phyloP scores from a whole-genome alignment of 2,113 vertebrate species.

The Athene cunicularia region DNA sequence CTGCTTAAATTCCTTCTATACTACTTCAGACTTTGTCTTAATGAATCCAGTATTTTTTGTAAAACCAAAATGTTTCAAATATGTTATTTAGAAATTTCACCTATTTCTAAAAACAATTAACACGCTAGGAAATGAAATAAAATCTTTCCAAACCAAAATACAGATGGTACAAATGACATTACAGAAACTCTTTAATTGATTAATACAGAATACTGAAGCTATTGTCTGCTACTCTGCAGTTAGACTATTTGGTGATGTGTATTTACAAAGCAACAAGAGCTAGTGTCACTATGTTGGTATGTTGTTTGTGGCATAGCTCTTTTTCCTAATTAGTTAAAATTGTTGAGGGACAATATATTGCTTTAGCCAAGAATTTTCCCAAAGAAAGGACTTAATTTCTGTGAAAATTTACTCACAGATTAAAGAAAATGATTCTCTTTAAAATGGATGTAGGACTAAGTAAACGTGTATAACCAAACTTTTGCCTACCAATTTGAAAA shows the following conservation, averaged over 20 bases:
- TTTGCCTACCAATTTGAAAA: neutral
- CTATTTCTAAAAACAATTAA: conserved; percentile 58
- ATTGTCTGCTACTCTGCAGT: conserved; percentile 20
- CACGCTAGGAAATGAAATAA: conserved; percentile 13
- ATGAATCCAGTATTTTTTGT: conserved; percentile 26
- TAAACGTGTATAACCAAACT: neutral
- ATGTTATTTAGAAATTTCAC: conserved; percentile 42
- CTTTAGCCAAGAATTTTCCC: conserved; percentile 50
- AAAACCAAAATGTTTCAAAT: conserved; percentile 20
- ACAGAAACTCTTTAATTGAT: conserved; percentile 48
- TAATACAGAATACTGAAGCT: conserved; percentile 26
- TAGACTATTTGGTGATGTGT: conserved; percentile 1
- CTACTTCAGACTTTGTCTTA: conserved; percentile 51
- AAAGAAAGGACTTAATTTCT: conserved; percentile 59
- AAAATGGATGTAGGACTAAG: neutral
- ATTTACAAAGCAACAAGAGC: conserved; percentile 53
- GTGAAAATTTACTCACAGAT: conserved; percentile 49
- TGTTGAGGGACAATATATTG: conserved; percentile 59
- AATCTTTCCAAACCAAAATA: conserved; percentile 47
- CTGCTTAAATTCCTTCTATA: conserved; percentile 57
- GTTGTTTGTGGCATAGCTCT: conserved; percentile 42
- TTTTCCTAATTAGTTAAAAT: conserved; percentile 63
- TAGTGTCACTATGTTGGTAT: conserved; percentile 30
- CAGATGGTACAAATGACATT: conserved; percentile 49
- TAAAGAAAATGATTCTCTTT: neutral